Evolutionary conservation across 2,888 invertebrate genomes (phyloP), one percentile per base, ranked within the genome.

Genomic region (Venusia cambrica): DNA sequence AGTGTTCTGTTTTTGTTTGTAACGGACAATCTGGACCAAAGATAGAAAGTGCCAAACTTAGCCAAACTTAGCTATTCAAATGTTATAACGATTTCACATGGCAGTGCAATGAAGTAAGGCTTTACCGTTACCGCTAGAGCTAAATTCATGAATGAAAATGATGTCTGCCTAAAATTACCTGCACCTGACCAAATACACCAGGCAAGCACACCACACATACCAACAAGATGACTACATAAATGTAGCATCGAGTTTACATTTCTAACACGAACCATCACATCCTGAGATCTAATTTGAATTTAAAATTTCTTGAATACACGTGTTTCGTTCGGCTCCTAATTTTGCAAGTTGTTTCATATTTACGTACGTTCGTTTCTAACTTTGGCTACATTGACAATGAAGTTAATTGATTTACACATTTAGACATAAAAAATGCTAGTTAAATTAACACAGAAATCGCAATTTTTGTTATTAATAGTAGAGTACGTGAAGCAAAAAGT

Each of bases 381-480:
- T 48, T 56, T 54, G 54, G 52, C 48, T 29, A 50, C 51, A 54
- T 54, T 58, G 59, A 58, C 62, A 60, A 61, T 52, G 63, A 54
- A 57, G 45, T 55, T 52, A 56, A 58, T 54, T 54, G 53, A 54
- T n/a, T n/a, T n/a, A n/a, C n/a, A n/a, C n/a, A n/a, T n/a, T n/a
- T n/a, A n/a, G n/a, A n/a, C n/a, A n/a, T n/a, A n/a, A n/a, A n/a
- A n/a, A n/a, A n/a, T n/a, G n/a, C n/a, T n/a, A n/a, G n/a, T n/a
- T n/a, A n/a, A n/a, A n/a, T n/a, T n/a, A n/a, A n/a, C n/a, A n/a
- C n/a, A n/a, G n/a, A n/a, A n/a, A n/a, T n/a, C n/a, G n/a, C n/a
- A n/a, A n/a, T n/a, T n/a, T n/a, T n/a, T n/a, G n/a, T n/a, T n/a
- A n/a, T n/a, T n/a, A n/a, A n/a, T n/a, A n/a, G n/a, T n/a, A n/a